Conservation (phyloP, 2,113 vertebrate genomes). For the Cathartes aura region DNA sequence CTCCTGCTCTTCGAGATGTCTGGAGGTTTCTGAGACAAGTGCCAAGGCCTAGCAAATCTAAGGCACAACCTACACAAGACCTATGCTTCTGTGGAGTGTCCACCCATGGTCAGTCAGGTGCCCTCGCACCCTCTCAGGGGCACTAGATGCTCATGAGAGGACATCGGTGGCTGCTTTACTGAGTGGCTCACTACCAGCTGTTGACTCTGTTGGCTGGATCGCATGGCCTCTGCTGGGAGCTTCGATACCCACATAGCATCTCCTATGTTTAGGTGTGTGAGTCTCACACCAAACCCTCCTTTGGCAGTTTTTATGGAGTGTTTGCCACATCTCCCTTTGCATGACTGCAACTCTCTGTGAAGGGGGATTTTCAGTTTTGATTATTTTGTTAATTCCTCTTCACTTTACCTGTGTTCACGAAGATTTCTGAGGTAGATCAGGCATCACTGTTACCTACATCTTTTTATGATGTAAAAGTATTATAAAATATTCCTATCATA, state of each 20-base stretch:
- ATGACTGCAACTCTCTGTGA: not conserved
- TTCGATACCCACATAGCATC: not conserved
- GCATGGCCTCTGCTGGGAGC: not conserved
- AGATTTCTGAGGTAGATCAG: not conserved
- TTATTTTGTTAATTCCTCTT: not conserved
- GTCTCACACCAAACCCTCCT: not conserved
- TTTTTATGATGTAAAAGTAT: not conserved
- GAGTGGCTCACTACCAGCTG: not conserved
- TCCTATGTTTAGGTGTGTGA: not conserved
- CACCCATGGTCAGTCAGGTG: not conserved
- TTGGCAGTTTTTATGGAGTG: not conserved
- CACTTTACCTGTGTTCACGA: not conserved
- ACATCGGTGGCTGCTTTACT: not conserved
- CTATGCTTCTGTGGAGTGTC: not conserved
- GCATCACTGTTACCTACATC: not conserved
- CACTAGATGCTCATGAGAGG: not conserved
- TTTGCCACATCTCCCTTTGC: not conserved
- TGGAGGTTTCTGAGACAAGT: not conserved
- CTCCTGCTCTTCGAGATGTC: not conserved
- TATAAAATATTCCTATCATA: not conserved
- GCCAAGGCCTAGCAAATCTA: not conserved
- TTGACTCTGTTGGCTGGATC: not conserved
- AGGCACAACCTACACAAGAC: not conserved
- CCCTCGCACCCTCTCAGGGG: not conserved
- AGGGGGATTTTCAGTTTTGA: not conserved